Conservation (phyloP, 1,140 invertebrate genomes). For the Zophobas morio region DNA sequence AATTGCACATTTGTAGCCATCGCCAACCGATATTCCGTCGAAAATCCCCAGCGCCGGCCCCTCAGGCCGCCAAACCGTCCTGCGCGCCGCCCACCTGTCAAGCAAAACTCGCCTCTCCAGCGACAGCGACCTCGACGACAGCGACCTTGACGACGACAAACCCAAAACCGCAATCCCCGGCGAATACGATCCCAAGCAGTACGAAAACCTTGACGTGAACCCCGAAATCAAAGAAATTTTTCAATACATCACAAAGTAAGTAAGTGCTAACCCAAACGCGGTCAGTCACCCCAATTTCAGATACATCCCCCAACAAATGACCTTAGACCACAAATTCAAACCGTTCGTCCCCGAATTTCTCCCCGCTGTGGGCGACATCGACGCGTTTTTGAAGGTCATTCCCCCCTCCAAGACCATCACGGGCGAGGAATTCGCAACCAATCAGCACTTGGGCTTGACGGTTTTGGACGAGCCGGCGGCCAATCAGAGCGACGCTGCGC, state of each 20-base stretch:
- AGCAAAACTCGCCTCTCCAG: constrained; percentile 48
- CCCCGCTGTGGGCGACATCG: constrained; percentile 97
- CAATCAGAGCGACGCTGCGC: constrained; percentile 94
- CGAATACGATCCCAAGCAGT: constrained; percentile 89
- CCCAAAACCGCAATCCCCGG: constrained; percentile 65
- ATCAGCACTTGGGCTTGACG: constrained; percentile 78
- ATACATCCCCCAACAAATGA: constrained; percentile 93
- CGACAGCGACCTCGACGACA: constrained; percentile 60
- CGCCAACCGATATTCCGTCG: background rate
- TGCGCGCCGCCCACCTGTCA: background rate
- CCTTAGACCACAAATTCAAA: constrained; percentile 90
- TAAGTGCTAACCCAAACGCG: constrained; percentile 15
- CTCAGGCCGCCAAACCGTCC: constrained; percentile 46
- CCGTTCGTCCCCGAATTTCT: constrained; percentile 98
- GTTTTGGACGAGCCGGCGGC: constrained; percentile 96
- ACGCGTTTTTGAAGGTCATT: constrained; percentile 95
- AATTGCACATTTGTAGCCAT: background rate
- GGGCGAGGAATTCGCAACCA: constrained; percentile 61
- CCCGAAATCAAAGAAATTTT: constrained; percentile 93
- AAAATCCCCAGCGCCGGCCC: constrained; percentile 51
- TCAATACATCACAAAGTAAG: constrained; percentile 91
- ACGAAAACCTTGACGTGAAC: constrained; percentile 86
- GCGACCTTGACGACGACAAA: constrained; percentile 54
- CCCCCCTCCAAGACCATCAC: constrained; percentile 78
- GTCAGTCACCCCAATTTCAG: constrained; percentile 68